phyloP scores from a whole-genome alignment of 1,140 invertebrate genomes.

The Dendrolimus kikuchii region DNA sequence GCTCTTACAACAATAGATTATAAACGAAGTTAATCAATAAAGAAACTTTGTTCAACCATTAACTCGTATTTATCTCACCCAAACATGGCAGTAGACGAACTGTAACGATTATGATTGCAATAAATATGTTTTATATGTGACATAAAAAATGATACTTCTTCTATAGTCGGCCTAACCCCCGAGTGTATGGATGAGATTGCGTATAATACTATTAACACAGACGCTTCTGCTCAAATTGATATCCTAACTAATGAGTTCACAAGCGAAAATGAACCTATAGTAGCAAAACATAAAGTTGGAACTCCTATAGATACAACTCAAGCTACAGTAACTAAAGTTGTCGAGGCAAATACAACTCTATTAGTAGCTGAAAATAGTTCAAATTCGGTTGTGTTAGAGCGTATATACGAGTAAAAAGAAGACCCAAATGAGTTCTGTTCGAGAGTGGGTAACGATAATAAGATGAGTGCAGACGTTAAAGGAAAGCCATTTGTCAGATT shows the following conservation, averaged over 20 bases:
- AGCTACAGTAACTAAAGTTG: conserved; percentile 22
- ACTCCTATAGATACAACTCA: conserved; percentile 9
- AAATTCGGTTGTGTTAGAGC: conserved; percentile 19
- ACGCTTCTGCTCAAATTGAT: conserved; percentile 72
- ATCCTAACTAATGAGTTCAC: conserved; percentile 34
- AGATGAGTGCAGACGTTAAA: conserved; percentile 71
- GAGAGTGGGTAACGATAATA: conserved; percentile 69
- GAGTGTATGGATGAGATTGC: conserved; percentile 71
- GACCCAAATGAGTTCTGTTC: conserved; percentile 68
- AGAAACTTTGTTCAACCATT: conserved; percentile 41
- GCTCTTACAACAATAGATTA: conserved; percentile 10
- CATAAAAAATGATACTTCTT: conserved; percentile 65
- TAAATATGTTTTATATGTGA: conserved; percentile 72
- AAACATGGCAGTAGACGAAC: conserved; percentile 56
- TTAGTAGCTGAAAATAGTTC: conserved; percentile 9
- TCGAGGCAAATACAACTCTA: conserved; percentile 22
- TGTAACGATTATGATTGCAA: conserved; percentile 64
- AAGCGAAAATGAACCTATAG: conserved; percentile 34
- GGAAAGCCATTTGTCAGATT: conserved; percentile 70
- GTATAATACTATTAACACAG: conserved; percentile 72
- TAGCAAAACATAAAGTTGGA: conserved; percentile 15
- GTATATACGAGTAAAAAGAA: conserved; percentile 46
- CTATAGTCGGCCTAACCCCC: conserved; percentile 55
- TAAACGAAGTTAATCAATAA: conserved; percentile 18
- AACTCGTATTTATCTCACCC: conserved; percentile 50